Conservation (phyloP, 2,113 vertebrate genomes). For the Colius striatus region DNA sequence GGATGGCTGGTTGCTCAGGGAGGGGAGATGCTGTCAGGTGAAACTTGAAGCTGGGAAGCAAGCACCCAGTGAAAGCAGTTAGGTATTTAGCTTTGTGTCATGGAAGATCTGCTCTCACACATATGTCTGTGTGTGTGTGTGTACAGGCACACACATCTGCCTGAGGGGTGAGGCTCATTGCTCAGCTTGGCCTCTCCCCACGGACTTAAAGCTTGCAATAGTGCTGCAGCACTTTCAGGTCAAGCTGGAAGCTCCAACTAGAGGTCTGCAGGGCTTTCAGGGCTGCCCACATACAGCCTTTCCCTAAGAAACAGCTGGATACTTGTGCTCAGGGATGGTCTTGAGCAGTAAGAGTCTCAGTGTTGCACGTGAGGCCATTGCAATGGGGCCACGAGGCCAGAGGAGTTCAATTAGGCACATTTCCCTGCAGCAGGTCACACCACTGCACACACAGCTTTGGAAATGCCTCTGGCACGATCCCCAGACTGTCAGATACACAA, state of each 20-base stretch:
- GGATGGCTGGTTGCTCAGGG: neutral
- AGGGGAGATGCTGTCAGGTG: neutral
- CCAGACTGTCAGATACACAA: neutral
- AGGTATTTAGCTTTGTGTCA: neutral
- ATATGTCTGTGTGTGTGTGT: neutral
- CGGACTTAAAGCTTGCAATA: neutral
- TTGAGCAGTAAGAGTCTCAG: neutral
- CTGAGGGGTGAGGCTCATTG: neutral
- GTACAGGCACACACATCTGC: neutral
- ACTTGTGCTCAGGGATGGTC: neutral
- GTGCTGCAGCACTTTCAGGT: neutral
- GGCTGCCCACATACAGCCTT: fast-evolving
- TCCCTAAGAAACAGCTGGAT: neutral
- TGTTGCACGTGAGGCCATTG: neutral
- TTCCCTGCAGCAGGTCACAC: neutral
- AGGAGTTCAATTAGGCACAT: neutral
- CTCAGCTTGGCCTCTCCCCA: neutral
- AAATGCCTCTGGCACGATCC: neutral
- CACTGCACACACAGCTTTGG: neutral
- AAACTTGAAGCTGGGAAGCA: neutral
- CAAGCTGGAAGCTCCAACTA: neutral
- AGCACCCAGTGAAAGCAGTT: neutral
- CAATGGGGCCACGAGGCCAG: neutral
- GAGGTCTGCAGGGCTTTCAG: neutral
- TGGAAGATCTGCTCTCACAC: neutral